These are phyloP conservation scores for Condylura cristata DNA, from an alignment of 2,113 vertebrate species.

Conservation along the genomic window DNA sequence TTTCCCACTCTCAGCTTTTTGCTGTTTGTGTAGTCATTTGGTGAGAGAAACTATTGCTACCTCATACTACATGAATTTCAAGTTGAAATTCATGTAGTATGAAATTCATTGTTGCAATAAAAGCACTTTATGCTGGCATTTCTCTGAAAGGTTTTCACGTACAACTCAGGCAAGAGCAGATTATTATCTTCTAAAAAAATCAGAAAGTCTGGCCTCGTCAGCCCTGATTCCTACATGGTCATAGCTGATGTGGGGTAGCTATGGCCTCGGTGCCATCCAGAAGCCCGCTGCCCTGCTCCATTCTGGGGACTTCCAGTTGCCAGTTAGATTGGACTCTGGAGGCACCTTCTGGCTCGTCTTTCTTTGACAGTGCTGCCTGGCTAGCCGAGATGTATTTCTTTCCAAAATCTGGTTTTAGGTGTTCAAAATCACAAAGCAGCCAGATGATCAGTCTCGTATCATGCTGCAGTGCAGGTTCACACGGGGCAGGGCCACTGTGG, in stretches of 20 bases:
- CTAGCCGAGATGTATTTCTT: conserved; percentile 33
- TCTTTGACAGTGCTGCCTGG: conserved; percentile 54
- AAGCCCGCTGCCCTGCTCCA: background rate
- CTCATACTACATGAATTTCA: conserved; percentile 77
- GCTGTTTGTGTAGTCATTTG: conserved; percentile 76
- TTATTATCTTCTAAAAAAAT: conserved; percentile 32
- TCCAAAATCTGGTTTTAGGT: conserved; percentile 63
- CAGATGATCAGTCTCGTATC: conserved; percentile 52
- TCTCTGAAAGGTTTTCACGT: conserved; percentile 79
- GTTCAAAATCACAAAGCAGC: conserved; percentile 49
- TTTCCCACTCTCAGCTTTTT: conserved; percentile 42
- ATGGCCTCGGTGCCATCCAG: background rate
- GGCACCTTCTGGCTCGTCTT: background rate
- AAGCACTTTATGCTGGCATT: conserved; percentile 90
- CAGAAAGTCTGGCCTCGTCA: background rate
- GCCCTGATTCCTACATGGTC: background rate
- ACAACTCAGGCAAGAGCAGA: background rate
- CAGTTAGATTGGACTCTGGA: background rate
- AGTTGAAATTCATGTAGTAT: no score
- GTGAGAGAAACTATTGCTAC: conserved; percentile 77
- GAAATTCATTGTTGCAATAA: conserved; percentile 90
- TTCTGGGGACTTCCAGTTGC: background rate
- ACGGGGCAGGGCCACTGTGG: no score
- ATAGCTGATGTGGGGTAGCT: no score
- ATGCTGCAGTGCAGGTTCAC: background rate